Base-by-base conservation (phyloP, 2,797 vertebrate genomes). In the Loriculus beryllinus region DNA sequence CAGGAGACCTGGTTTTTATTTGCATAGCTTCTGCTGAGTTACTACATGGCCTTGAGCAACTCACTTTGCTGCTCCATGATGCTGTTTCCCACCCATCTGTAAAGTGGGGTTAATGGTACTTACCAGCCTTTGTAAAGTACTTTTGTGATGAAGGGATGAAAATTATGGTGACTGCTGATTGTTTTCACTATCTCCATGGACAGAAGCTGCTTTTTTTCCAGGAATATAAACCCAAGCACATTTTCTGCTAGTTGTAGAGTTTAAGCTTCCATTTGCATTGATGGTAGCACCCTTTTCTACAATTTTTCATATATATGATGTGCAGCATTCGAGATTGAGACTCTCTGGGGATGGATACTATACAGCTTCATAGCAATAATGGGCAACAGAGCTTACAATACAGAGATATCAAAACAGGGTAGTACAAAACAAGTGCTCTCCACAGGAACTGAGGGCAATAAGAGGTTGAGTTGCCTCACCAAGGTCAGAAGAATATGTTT, bases 71-170 rank as follows among this genome's bases (percentile, higher is more conserved):
- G 91, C 64, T 88, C 67, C 94, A 82, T 49, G 83, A 56, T 94
- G 88, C 78, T 63, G 63, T 48, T 96, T 95, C 81, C 77, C 64
- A 94, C 49, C 94, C 88, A 74, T 81, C 93, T 96, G 82, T 82
- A 96, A 97, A 95, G 80, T 47, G 60, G 79, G 94, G 93, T 91
- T 93, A 78, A 95, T 93, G 91, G 89, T 57, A 93, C 84, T 94
- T 90, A 91, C 3, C 89, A 88, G 79, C 29, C 56, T 94, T 96
- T 19, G 14, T 43, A 76, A 74, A 86, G 83, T 56, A 68, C 74
- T 91, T 94, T 52, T 51, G 89, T 74, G 86, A 65, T 62, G 35
- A 3, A 59, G 54, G 35, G 28, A 87, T 87, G 71, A 88, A 88
- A 95, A 93, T 72, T 49, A 83, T 40, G 56, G 82, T 86, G 77